A percentile compares a stretch with the other conserved stretches of the same genome.
Evolutionary conservation across 2,888 invertebrate species (phyloP).

Genomic region (Sepiola atlantica): DNA sequence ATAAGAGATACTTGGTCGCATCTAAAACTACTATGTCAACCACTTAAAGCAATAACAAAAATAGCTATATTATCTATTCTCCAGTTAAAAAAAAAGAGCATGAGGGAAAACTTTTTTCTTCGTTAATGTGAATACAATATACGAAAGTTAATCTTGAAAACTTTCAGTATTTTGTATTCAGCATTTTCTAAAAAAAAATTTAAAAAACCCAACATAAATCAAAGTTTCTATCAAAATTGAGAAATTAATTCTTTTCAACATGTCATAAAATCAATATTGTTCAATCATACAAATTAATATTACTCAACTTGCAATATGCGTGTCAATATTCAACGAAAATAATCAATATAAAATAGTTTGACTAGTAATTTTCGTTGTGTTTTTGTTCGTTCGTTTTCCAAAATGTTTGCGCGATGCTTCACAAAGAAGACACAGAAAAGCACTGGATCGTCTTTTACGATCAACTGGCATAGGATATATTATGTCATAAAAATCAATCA

Average conservation of each 20-base stretch:
- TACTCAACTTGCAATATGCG: neutral
- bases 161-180: neutral
- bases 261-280: neutral
- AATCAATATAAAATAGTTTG: neutral
- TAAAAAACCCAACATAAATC: too few relatives aligned
- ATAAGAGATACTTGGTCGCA: too few relatives aligned
- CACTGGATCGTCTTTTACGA: neutral
- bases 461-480: neutral
- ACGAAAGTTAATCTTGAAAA: neutral
- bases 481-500: neutral
- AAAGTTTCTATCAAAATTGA: neutral
- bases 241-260: conserved; percentile 4
- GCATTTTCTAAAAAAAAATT: neutral
- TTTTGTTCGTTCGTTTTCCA: neutral
- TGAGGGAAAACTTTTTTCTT: too few relatives aligned
- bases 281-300: neutral
- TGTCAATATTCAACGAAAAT: conserved; percentile 13
- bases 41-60: too few relatives aligned
- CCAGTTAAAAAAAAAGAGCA: too few relatives aligned
- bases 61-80: too few relatives aligned
- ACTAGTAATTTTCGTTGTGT: neutral
- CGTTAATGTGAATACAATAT: neutral
- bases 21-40: too few relatives aligned
- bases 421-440: neutral
- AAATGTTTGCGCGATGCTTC: too few relatives aligned